phyloP scores from a whole-genome alignment of 2,888 invertebrate species.

The Eledona agricola region DNA sequence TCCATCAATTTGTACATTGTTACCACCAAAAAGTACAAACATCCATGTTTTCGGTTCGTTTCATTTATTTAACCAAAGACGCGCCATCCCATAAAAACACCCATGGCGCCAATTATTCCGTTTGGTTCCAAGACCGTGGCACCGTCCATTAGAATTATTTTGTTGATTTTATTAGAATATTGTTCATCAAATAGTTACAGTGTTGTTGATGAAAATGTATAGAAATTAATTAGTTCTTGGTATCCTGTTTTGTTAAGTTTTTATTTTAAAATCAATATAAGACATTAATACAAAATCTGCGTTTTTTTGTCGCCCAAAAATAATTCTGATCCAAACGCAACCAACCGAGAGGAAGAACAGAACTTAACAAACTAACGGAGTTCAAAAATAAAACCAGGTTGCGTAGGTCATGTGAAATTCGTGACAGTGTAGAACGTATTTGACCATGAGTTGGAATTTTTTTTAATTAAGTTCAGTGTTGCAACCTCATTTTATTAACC shows the following conservation, averaged over 20 bases:
- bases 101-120: background rate
- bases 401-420: too few relatives aligned
- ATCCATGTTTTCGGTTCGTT: background rate
- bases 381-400: too few relatives aligned
- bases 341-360: too few relatives aligned
- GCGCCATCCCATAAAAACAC: slow-evolving; percentile 6
- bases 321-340: too few relatives aligned
- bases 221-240: slow-evolving; percentile 11
- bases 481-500: too few relatives aligned
- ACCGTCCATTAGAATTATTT: slow-evolving; percentile 34
- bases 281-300: slow-evolving; percentile 14
- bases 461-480: too few relatives aligned
- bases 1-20: slow-evolving; percentile 21
- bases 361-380: too few relatives aligned
- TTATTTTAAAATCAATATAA: slow-evolving; percentile 34
- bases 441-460: too few relatives aligned
- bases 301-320: too few relatives aligned
- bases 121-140: slow-evolving; percentile 18
- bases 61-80: slow-evolving; percentile 22
- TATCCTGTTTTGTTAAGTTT: slow-evolving; percentile 35
- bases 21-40: slow-evolving; percentile 33
- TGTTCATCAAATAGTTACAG: slow-evolving; percentile 16
- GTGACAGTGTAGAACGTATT: too few relatives aligned
- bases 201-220: slow-evolving; percentile 27
- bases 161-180: slow-evolving; percentile 19